Evolutionary conservation across 2,888 invertebrate species (phyloP).

Genomic region (Lasioglossum leucozonium): DNA sequence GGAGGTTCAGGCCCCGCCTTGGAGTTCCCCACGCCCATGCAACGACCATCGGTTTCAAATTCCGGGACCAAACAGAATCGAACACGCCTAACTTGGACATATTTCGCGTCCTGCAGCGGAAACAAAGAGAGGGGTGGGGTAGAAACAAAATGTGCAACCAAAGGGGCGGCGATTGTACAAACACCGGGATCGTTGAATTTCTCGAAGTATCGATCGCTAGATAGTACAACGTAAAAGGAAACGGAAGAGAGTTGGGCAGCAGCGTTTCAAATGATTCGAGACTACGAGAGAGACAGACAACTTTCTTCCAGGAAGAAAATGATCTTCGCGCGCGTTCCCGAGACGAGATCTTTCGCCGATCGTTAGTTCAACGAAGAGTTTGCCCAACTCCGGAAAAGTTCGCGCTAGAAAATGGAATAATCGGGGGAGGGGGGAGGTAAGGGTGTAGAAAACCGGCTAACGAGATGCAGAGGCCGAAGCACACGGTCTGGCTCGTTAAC

Average conservation of each 20-base stretch:
- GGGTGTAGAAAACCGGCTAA: background rate
- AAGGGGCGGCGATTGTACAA: background rate
- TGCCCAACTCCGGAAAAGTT: background rate
- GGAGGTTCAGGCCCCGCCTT: background rate
- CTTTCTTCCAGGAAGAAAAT: background rate
- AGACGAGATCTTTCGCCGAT: background rate
- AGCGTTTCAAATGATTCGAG: background rate
- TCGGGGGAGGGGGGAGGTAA: background rate
- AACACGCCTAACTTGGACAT: background rate
- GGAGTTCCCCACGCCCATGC: background rate
- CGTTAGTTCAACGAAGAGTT: background rate
- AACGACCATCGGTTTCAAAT: background rate
- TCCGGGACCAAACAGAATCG: background rate
- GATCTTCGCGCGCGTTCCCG: background rate
- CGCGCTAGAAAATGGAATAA: background rate
- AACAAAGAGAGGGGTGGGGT: background rate
- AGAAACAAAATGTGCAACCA: background rate
- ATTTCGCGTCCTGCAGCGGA: background rate
- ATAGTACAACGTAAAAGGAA: background rate
- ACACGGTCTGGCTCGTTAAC: background rate
- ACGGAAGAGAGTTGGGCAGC: background rate
- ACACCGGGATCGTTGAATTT: conserved; percentile 21
- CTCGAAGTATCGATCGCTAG: background rate
- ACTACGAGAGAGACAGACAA: background rate
- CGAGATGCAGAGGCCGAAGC: conserved; percentile 5